A percentile compares a stretch with the other conserved stretches of the same genome.
Conservation (phyloP, 2,888 invertebrate genomes). For the Cryptocheilus praepositus region DNA sequence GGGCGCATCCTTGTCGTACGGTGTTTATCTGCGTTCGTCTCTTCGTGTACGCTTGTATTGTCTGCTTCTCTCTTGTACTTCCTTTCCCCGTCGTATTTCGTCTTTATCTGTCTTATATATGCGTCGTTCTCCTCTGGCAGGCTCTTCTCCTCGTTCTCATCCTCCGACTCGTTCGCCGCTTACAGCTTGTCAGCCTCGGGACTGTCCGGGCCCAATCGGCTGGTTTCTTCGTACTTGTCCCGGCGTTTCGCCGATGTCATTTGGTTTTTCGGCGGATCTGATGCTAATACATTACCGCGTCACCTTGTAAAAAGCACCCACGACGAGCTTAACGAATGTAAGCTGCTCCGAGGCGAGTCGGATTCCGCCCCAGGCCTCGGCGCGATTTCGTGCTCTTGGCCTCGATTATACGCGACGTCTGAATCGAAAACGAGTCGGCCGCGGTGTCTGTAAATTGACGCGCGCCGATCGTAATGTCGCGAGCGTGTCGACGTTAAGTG, state of each 20-base stretch:
- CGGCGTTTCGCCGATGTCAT: constrained; percentile 9
- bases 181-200: constrained; percentile 23
- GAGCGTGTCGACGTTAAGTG: too few species aligned
- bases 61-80: constrained; percentile 29
- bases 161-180: constrained; percentile 28
- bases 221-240: constrained; percentile 8
- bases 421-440: too few species aligned
- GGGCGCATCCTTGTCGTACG: constrained; percentile 45
- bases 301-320: neutral
- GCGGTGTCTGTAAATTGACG: too few species aligned
- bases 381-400: too few species aligned
- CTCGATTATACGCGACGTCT: too few species aligned
- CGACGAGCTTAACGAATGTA: constrained; percentile 5
- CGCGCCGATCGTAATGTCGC: too few species aligned
- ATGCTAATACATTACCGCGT: constrained; percentile 9
- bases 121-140: neutral
- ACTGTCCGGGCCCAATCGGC: neutral
- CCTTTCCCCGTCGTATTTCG: constrained; percentile 7
- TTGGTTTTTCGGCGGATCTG: constrained; percentile 6
- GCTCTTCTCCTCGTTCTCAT: neutral
- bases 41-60: constrained; percentile 12
- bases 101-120: neutral
- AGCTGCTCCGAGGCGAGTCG: constrained; percentile 5
- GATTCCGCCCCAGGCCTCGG: too few species aligned
- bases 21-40: constrained; percentile 58